Evolutionary conservation across 2,797 vertebrate genomes (phyloP).

Genomic region (Sebastes iracundus): DNA sequence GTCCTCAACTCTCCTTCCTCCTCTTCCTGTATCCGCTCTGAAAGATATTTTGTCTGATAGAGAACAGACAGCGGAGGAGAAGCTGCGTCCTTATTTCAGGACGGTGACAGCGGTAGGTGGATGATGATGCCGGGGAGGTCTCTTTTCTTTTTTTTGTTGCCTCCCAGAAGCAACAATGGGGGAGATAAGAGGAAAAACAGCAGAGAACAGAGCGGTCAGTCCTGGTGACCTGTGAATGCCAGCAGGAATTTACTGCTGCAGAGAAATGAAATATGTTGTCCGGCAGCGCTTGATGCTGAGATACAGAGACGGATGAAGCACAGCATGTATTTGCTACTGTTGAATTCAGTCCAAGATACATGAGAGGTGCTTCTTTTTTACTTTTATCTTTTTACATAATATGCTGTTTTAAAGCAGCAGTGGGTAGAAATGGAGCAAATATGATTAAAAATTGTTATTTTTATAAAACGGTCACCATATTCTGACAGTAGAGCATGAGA

Average conservation of each 20-base stretch:
- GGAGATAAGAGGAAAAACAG: constrained; percentile 2
- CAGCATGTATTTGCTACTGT: not conserved
- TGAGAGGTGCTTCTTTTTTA: not conserved
- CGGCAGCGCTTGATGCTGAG: not conserved
- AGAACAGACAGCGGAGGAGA: not conserved
- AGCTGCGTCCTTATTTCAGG: constrained; percentile 7
- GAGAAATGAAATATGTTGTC: not conserved
- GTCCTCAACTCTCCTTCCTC: constrained; percentile 5
- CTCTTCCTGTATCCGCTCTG: not conserved
- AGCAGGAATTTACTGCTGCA: constrained; percentile 10
- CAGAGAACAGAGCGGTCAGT: constrained; percentile 8
- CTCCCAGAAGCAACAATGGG: not conserved
- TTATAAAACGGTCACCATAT: no score
- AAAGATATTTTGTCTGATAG: constrained; percentile 1
- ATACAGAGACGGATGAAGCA: not conserved
- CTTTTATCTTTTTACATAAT: not conserved
- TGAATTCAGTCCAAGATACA: not conserved
- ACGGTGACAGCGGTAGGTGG: constrained; percentile 6
- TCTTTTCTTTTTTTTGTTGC: not conserved
- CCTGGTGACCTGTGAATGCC: constrained; percentile 22
- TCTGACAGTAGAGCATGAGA: no score
- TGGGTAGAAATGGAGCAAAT: no score
- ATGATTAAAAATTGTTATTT: no score
- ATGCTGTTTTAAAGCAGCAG: not conserved
- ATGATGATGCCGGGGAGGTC: not conserved